Evolutionary conservation across 1,140 invertebrate species (phyloP).

Genomic region (Aphelenchoides fujianensis): DNA sequence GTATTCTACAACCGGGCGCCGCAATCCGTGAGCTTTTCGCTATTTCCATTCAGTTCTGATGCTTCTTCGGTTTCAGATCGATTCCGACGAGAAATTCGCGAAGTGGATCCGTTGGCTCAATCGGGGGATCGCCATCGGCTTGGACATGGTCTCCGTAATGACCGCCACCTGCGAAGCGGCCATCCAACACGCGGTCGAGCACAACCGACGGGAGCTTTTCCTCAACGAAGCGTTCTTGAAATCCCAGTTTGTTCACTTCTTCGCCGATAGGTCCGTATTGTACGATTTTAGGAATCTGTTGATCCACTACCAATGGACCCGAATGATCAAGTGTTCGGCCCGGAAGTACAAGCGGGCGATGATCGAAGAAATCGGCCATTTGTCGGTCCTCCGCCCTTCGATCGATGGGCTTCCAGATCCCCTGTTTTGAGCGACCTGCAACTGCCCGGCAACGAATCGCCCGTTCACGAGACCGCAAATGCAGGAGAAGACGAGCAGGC

Average conservation of each 20-base stretch:
- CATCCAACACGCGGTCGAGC: background rate
- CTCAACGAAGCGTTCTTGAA: background rate
- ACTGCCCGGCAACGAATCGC: no score
- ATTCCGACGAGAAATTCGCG: background rate
- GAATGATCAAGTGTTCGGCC: no score
- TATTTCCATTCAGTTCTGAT: background rate
- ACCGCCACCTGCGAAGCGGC: background rate
- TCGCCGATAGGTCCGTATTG: no score
- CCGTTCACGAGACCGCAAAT: no score
- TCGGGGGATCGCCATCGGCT: background rate
- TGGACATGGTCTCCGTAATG: background rate
- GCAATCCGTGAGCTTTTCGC: background rate
- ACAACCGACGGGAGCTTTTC: background rate
- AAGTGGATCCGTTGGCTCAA: background rate
- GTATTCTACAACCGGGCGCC: background rate
- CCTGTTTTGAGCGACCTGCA: no score
- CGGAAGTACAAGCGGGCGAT: no score
- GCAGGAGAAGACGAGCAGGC: no score
- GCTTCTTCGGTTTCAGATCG: background rate
- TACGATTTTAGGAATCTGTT: no score
- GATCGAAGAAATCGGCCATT: no score
- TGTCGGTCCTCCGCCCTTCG: no score
- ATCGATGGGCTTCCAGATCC: no score
- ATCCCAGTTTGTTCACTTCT: background rate
- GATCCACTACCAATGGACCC: no score